Evolutionary conservation across 2,113 vertebrate genomes (phyloP).

Genomic region (Gadus macrocephalus): DNA sequence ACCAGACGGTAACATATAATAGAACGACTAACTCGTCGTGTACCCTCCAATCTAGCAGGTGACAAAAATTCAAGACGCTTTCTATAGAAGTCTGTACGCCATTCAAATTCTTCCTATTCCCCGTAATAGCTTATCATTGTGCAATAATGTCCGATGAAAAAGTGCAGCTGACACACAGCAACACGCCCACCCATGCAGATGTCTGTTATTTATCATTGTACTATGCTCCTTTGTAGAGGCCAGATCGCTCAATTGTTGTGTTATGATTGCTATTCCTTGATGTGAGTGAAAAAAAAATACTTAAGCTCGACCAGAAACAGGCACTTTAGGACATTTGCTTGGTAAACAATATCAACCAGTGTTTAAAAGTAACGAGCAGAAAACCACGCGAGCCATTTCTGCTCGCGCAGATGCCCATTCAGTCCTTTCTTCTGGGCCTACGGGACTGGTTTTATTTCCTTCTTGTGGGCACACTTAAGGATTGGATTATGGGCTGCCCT

Average conservation of each 20-base stretch:
- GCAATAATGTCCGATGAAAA: conserved; percentile 56
- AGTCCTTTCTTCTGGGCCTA: conserved; percentile 43
- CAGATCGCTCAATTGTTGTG: conserved; percentile 18
- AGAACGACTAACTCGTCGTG: conserved; percentile 41
- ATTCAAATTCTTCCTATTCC: conserved; percentile 40
- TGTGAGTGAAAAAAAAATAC: conserved; percentile 7
- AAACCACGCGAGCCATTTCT: conserved; percentile 26
- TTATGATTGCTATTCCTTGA: conserved; percentile 15
- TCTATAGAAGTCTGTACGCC: conserved; percentile 46
- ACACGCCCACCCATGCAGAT: conserved; percentile 1
- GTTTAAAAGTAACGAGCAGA: conserved; percentile 42
- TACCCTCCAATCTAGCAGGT: conserved; percentile 35
- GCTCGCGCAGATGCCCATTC: conserved; percentile 26
- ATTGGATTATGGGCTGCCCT: conserved; percentile 55
- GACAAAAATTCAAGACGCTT: conserved; percentile 52
- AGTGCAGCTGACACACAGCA: conserved; percentile 36
- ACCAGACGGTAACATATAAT: conserved; percentile 35
- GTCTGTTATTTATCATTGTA: conserved; percentile 38
- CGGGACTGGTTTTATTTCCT: conserved; percentile 26
- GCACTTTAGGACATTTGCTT: background rate
- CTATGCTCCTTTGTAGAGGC: conserved; percentile 8
- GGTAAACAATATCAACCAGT: conserved; percentile 36
- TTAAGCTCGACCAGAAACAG: conserved; percentile 4
- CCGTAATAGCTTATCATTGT: conserved; percentile 54
- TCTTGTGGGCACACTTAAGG: conserved; percentile 58